These are phyloP conservation scores for Gadopsis marmoratus DNA, from an alignment of 2,797 vertebrate genomes.

Conservation along the genomic window DNA sequence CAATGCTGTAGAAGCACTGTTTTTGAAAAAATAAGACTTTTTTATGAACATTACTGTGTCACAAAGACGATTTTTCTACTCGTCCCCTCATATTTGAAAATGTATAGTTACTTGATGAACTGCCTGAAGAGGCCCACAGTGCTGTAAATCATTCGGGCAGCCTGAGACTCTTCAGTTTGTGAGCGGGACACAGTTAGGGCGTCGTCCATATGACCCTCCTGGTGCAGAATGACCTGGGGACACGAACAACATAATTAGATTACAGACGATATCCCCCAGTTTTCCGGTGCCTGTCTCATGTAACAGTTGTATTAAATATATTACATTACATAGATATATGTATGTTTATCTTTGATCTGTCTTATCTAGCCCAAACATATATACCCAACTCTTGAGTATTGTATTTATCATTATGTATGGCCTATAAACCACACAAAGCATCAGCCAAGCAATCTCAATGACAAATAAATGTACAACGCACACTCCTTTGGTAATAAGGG, in stretches of 20 bases:
- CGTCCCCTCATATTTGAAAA: neutral
- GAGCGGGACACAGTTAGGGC: constrained; percentile 91
- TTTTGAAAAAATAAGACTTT: neutral
- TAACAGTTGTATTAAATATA: neutral
- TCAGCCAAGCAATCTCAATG: constrained; percentile 2
- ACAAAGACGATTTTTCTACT: neutral
- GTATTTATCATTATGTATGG: neutral
- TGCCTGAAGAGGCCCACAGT: constrained; percentile 91
- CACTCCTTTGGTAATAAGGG: neutral
- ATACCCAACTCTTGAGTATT: neutral
- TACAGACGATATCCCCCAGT: neutral
- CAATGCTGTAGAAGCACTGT: neutral
- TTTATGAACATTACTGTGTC: neutral
- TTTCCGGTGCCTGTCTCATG: neutral
- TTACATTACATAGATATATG: neutral
- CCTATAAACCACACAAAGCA: constrained; percentile 1
- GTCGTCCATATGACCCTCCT: constrained; percentile 96
- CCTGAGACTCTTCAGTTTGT: constrained; percentile 93
- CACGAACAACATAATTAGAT: neutral
- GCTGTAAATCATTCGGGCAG: constrained; percentile 94
- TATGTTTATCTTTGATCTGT: neutral
- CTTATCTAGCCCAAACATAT: neutral
- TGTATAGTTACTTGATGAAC: constrained; percentile 89
- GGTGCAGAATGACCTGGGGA: constrained; percentile 91
- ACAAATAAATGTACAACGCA: neutral